Base-by-base conservation (phyloP, 1,140 invertebrate genomes). In the Drosophila nasuta region DNA sequence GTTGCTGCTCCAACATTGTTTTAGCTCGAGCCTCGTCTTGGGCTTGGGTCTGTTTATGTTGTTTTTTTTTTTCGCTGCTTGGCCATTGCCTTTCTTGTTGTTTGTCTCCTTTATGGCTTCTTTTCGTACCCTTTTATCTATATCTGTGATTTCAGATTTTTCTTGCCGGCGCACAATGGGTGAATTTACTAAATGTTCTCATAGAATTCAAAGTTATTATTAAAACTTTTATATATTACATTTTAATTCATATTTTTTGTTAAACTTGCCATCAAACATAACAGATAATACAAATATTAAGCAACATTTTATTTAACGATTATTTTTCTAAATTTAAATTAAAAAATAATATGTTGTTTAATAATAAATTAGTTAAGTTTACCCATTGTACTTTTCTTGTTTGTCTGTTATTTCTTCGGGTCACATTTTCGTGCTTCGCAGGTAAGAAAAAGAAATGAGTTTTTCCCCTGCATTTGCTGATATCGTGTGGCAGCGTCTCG, bases 61-160 rank as follows among this genome's bases (percentile, higher is more conserved):
- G 20, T 25, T 4, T 3, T 25, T 25, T 25, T 3, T 3, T 67
- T 30, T 68, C 0, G 33, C 58, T 67, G 48, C 51, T 79, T 74
- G 79, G 62, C 68, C 64, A 35, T 76, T 82, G 80, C 71, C 67
- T 81, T 76, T 68, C 60, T 68, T 77, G 75, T 89, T 90, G 85
- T 89, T 90, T 89, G 86, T 89, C 86, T 89, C 86, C 81, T 89
- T 89, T 90, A 89, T 85, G 75, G 86, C 81, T 89, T 89, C 86
- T 89, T 89, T 88, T 81, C 69, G 78, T 90, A 89, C 81, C 81
- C 75, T 89, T 75, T 90, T 90, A 90, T 85, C 78, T 75, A 58
- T 67, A 89, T 90, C 85, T 81, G 72, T 80, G 86, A 86, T 89
- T 90, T 79, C 49, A 71, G 77, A 88, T 89, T 89, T 87, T 81